Conservation (phyloP, 2,797 vertebrate genomes). For the Loris lydekkerianus region DNA sequence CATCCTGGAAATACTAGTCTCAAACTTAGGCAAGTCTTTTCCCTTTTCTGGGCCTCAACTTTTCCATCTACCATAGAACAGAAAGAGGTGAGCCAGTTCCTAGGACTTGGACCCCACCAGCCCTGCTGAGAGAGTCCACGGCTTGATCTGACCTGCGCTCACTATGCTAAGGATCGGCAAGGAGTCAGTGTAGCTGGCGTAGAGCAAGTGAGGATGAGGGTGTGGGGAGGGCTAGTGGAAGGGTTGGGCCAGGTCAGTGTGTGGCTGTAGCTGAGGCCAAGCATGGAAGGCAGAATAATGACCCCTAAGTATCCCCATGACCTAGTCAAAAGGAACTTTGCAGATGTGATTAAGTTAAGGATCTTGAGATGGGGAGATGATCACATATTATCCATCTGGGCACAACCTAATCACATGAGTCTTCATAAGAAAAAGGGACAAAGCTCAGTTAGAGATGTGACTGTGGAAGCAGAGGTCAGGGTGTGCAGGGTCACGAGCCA, state of each 20-base stretch:
- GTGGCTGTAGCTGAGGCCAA: neutral
- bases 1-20: conserved; percentile 2
- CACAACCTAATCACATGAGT: neutral
- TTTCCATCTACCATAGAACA: neutral
- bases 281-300: neutral
- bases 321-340: neutral
- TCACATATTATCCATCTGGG: neutral
- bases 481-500: neutral
- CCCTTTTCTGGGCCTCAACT: neutral
- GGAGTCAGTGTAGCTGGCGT: neutral
- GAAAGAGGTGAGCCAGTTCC: neutral
- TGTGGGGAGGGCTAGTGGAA: neutral
- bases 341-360: neutral
- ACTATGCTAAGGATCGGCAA: neutral
- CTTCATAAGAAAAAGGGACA: neutral
- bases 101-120: neutral
- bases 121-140: neutral
- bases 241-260: neutral
- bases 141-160: neutral
- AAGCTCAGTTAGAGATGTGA: neutral
- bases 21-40: neutral
- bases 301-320: neutral
- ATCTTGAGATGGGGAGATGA: neutral
- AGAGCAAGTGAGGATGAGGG: neutral
- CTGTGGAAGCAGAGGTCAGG: neutral